These are phyloP conservation scores for Nomada goodeniana DNA, from an alignment of 2,888 invertebrate genomes.

Conservation along the genomic window DNA sequence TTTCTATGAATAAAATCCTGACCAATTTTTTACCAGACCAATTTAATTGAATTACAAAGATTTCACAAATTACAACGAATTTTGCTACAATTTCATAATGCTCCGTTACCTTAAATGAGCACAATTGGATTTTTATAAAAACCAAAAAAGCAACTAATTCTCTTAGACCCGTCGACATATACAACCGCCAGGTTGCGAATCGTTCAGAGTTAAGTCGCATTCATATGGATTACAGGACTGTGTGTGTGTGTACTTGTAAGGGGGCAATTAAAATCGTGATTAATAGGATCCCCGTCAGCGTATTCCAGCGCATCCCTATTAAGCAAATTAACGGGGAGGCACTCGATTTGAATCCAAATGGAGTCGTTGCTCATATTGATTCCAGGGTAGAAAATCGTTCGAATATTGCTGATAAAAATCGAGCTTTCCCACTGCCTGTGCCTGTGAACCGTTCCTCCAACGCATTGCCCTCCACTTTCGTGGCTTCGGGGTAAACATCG, in stretches of 20 bases:
- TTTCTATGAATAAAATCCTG: neutral
- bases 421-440: slow-evolving; percentile 35
- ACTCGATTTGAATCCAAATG: slow-evolving; percentile 52
- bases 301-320: slow-evolving; percentile 23
- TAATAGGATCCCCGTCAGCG: slow-evolving; percentile 48
- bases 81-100: neutral
- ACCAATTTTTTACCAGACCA: neutral
- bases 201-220: slow-evolving; percentile 39
- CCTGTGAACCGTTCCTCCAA: slow-evolving; percentile 53
- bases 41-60: neutral
- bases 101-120: neutral
- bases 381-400: slow-evolving; percentile 48
- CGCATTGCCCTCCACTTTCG: slow-evolving; percentile 70
- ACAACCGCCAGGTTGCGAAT: neutral
- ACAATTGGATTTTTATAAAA: neutral
- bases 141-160: no score
- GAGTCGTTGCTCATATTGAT: slow-evolving; percentile 53
- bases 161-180: neutral
- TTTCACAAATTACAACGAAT: no score
- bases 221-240: slow-evolving; percentile 44
- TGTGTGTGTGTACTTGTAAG: slow-evolving; percentile 11
- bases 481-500: slow-evolving; percentile 75
- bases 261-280: slow-evolving; percentile 61
- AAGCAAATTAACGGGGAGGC: slow-evolving; percentile 49
- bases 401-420: slow-evolving; percentile 59